Percentiles rank a stretch among this genome's conserved stretches.
These are phyloP conservation scores for Meriones psammophilus DNA, from an alignment of 2,797 vertebrate genomes.

Conservation along the genomic window DNA sequence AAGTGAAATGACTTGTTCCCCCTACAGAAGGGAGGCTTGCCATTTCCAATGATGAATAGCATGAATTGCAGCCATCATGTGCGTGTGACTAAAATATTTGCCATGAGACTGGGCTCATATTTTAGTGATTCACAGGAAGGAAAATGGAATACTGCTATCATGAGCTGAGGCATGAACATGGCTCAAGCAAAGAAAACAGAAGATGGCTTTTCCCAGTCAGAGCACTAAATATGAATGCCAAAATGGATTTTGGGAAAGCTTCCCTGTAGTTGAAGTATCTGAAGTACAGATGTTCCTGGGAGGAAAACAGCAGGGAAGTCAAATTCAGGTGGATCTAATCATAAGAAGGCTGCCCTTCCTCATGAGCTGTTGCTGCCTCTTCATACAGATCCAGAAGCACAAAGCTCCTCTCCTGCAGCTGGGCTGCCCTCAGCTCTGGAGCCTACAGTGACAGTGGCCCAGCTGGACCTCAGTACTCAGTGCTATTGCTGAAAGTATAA, in stretches of 20 bases:
- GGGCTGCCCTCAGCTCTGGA: conserved; percentile 59
- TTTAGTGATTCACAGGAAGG: conserved; percentile 60
- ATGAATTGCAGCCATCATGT: not conserved
- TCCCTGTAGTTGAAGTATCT: fast-evolving
- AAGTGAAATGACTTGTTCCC: conserved; percentile 62
- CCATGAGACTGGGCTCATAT: conserved; percentile 34
- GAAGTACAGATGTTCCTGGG: conserved; percentile 59
- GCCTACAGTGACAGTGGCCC: not conserved
- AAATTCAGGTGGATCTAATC: conserved; percentile 64
- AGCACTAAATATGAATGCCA: not conserved
- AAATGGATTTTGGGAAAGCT: not conserved
- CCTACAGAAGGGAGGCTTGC: not conserved
- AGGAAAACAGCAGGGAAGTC: conserved; percentile 62
- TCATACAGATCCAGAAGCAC: conserved; percentile 73
- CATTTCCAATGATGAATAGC: conserved; percentile 49
- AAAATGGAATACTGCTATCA: conserved; percentile 32
- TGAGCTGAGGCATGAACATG: not conserved
- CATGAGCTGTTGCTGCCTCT: conserved; percentile 83
- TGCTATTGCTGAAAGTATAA: not conserved
- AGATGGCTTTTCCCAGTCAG: not conserved
- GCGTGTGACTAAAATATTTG: conserved; percentile 66
- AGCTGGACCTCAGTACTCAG: not conserved
- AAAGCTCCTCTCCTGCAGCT: conserved; percentile 73
- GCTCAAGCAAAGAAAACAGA: conserved; percentile 5
- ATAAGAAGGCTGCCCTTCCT: conserved; percentile 74